A percentile compares a stretch with the other conserved stretches of the same genome.
These are phyloP conservation scores for Ictidomys tridecemlineatus DNA, from an alignment of 2,113 vertebrate genomes.

Conservation along the genomic window DNA sequence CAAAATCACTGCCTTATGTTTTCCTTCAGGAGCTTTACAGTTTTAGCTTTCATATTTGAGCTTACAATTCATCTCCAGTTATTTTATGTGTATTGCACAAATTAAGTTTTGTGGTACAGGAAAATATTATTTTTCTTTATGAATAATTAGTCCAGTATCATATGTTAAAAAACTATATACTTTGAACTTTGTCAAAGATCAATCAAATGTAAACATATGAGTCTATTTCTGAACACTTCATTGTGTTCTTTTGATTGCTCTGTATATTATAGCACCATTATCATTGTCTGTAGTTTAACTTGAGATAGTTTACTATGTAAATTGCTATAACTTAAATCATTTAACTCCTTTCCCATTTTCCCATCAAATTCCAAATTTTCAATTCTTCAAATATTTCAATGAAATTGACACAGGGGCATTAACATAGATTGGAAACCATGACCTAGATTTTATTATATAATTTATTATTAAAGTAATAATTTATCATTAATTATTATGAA, in stretches of 20 bases:
- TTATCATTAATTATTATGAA: too few species aligned
- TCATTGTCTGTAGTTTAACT: not conserved
- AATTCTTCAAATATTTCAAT: too few species aligned
- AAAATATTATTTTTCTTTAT: constrained; percentile 14
- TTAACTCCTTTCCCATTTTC: not conserved
- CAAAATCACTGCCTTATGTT: not conserved
- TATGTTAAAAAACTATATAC: not conserved
- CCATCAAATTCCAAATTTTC: too few species aligned
- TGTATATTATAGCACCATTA: not conserved
- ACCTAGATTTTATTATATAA: too few species aligned
- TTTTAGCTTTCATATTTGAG: constrained; percentile 37
- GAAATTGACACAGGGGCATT: too few species aligned
- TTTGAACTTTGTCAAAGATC: constrained; percentile 4
- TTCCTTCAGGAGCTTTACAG: not conserved
- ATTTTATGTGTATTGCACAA: not conserved
- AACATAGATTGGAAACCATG: too few species aligned
- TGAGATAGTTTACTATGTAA: not conserved
- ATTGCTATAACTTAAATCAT: not conserved
- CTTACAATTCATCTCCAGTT: not conserved
- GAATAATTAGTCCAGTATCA: not conserved
- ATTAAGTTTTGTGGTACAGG: constrained; percentile 1
- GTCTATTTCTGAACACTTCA: not conserved
- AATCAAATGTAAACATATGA: not conserved
- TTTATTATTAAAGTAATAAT: too few species aligned
- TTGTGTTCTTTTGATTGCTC: constrained; percentile 14